Percentiles rank a stretch among this genome's conserved stretches.
phyloP scores from a whole-genome alignment of 2,797 vertebrate genomes.

The Galago senegalensis region DNA sequence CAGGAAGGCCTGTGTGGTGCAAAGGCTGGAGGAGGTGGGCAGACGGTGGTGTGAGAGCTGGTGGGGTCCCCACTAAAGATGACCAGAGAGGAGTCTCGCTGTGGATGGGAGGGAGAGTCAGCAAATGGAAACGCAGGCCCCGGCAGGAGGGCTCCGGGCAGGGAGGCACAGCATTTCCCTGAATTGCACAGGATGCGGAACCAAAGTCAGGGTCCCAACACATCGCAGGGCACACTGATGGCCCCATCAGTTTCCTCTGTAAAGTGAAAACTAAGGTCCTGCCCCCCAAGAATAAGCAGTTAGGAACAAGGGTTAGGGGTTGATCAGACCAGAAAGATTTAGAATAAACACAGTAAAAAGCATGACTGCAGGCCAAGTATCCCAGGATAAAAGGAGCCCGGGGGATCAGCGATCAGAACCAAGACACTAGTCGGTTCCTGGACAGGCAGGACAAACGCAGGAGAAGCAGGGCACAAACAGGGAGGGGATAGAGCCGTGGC shows the following conservation, averaged over 20 bases:
- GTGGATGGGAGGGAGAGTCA: not conserved
- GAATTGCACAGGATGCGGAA: not conserved
- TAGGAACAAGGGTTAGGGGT: not conserved
- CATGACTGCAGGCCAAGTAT: not conserved
- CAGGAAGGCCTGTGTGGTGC: not conserved
- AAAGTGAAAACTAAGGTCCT: not conserved
- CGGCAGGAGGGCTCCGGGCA: accelerated
- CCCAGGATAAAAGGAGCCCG: not conserved
- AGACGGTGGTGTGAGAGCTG: not conserved
- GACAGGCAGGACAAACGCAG: not conserved
- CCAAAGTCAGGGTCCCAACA: not conserved
- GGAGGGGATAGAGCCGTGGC: not conserved
- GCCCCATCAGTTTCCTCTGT: not conserved
- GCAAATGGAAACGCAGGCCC: not conserved
- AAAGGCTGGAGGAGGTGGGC: not conserved
- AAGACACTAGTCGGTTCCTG: not conserved
- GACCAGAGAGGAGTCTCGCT: not conserved
- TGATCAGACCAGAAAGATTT: not conserved
- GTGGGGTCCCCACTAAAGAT: not conserved
- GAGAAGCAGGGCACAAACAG: not conserved
- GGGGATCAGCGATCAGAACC: not conserved
- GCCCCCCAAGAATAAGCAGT: not conserved
- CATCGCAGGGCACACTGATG: too few relatives aligned
- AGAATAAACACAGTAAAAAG: not conserved
- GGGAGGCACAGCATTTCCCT: not conserved